Percentiles rank a stretch among this genome's conserved stretches.
Evolutionary conservation across 2,113 vertebrate species (phyloP).

Genomic region (Gadus chalcogrammus): DNA sequence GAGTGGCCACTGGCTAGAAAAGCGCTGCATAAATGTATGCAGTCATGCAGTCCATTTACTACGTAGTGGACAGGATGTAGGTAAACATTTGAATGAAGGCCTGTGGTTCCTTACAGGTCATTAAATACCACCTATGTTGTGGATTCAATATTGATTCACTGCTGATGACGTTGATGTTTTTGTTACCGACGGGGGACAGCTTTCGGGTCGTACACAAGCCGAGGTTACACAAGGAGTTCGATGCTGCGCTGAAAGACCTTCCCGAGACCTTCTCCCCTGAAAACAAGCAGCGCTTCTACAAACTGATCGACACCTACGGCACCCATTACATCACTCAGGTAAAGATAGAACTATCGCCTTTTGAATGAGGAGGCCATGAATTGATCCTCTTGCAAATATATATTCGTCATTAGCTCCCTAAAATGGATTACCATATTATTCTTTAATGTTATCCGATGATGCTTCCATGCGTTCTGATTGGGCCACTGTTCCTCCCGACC

Average conservation of each 20-base stretch:
- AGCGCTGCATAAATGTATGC: too few species aligned
- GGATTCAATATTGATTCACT: neutral
- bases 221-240: slow-evolving; percentile 62
- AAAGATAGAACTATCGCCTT: neutral
- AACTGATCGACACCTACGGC: slow-evolving; percentile 69
- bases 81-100: too few species aligned
- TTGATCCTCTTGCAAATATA: neutral
- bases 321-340: slow-evolving; percentile 77
- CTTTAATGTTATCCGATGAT: too few species aligned
- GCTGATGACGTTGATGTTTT: neutral
- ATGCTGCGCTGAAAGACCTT: slow-evolving; percentile 52
- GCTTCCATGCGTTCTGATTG: too few species aligned
- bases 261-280: slow-evolving; percentile 56
- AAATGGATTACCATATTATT: too few species aligned
- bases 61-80: too few species aligned
- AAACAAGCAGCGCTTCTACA: slow-evolving; percentile 60
- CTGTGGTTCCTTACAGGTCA: too few species aligned
- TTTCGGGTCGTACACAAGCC: slow-evolving; percentile 58
- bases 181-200: slow-evolving; percentile 41
- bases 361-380: neutral
- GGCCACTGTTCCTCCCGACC: too few species aligned
- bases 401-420: too few species aligned
- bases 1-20: too few species aligned
- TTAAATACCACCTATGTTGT: too few species aligned
- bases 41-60: too few species aligned